Base-by-base conservation (phyloP, 1,140 invertebrate genomes). In the Aphelenchoides fujianensis region DNA sequence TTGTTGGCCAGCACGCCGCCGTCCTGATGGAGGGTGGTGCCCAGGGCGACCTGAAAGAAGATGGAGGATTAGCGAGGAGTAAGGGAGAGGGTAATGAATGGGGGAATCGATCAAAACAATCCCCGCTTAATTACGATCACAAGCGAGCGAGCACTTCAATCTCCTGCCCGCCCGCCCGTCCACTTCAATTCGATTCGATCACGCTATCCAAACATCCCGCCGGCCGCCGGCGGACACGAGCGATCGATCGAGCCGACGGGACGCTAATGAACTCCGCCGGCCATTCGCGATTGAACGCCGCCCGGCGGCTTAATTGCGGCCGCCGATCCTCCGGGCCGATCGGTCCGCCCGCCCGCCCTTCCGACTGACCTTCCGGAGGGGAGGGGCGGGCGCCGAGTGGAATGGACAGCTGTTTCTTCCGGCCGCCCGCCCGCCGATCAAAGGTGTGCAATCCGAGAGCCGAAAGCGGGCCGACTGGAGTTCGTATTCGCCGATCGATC, bases 1-100 rank as follows among this genome's bases (percentile, higher is more conserved):
- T 96, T 96, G 86, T 96, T 96, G 0, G 91, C 89, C 80, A 95
- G 85, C 74, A 95, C 89, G 16, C 93, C 93, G 78, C 90, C 91
- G 87, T 92, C 91, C 90, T 91, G 80, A 37, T 83, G 84, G 55
- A 82, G 59, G 32, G 78, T 67, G 0, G 70, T 70, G 7, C 71
- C 76, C 3, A 79, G 54, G 3, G 66, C 36, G 3, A 77, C 76
- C 75, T 78, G 32, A 74, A 75, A 30, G 12, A 48, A 48, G 23
- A 48, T 12, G 41, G 12, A 16, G 41, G 23, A 16, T 48, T 16
- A 48, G 41, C 41, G 23, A 48, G 41, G 12, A 48, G 41, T n/a
- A 48, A 48, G 41, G 23, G 41, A 48, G 23, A 16, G 41, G 23
- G 12, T 23, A 48, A 48, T 48, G 12, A 48, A 48, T n/a, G n/a